Base-by-base conservation (phyloP, 2,888 invertebrate species). In the Thumatha senex region DNA sequence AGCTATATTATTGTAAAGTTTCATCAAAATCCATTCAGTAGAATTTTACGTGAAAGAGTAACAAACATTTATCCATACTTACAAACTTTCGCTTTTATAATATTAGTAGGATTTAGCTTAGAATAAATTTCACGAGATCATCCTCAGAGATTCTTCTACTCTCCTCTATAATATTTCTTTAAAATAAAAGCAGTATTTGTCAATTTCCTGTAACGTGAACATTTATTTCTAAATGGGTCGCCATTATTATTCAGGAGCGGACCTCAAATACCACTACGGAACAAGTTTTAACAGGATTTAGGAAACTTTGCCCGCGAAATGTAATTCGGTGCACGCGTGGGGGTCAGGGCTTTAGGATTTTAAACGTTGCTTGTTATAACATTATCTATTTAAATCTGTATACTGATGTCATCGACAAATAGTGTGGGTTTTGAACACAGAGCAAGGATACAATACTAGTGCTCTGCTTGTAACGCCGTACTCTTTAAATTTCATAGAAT, bases 271-370 rank as follows among this genome's bases (percentile, higher is more conserved):
- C 36, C 36, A 7, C 12, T 29, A 34, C 40, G 34, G 30, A 40
- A 13, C 44, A 56, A 66, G 40, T 67, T 55, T 48, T 55, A 59
- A 63, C 56, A 46, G 54, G 56, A 55, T 52, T 43, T 36, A 7
- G 15, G 10, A 18, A 54, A 59, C 40, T 56, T 46, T 18, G 30
- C 31, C 38, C 35, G 24, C 38, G 12, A 40, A 54, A 51, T 51
- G 34, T 52, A 48, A 51, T 66, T 58, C 67, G 38, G 35, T 14
- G 41, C 52, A 49, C 52, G 52, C 47, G 40, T 48, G 39, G 12
- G 12, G 33, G 1, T 12, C 38, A 12, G 35, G 30, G 45, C 55
- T 57, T 40, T 11, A 15, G 5, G 18, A 24, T 24, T 24, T 24
- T 2, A 5, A 24, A 35, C 33, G 43, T 54, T 15, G n/a, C n/a